A percentile compares a stretch with the other conserved stretches of the same genome.
Evolutionary conservation across 1,140 invertebrate genomes (phyloP).

Genomic region (Habropoda laboriosa): DNA sequence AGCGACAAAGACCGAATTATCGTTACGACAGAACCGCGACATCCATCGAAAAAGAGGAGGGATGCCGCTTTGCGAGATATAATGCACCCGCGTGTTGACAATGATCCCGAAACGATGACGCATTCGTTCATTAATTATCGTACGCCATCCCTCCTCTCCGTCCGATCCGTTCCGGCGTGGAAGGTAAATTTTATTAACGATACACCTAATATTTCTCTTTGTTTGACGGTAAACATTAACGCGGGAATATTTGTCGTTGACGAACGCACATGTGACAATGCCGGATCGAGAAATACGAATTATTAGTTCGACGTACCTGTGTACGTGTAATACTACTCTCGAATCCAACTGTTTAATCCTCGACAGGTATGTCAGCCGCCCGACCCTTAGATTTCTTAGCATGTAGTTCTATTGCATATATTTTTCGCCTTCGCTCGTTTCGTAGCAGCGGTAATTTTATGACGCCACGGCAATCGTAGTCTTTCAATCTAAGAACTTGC

Average conservation of each 20-base stretch:
- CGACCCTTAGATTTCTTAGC: too few species aligned
- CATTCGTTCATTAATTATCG: background rate
- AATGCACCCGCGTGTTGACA: background rate
- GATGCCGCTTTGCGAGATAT: background rate
- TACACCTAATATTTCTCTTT: constrained; percentile 10
- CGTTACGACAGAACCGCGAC: too few species aligned
- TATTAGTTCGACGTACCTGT: background rate
- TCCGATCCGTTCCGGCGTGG: background rate
- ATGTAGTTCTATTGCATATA: too few species aligned
- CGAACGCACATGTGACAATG: background rate
- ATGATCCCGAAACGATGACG: background rate
- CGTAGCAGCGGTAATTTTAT: too few species aligned
- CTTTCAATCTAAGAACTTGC: too few species aligned
- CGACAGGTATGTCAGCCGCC: too few species aligned
- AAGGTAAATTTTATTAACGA: constrained; percentile 23
- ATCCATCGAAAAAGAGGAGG: background rate
- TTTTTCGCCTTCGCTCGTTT: too few species aligned
- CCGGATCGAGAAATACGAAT: constrained; percentile 1
- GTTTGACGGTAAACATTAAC: constrained; percentile 1
- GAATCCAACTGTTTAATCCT: too few species aligned
- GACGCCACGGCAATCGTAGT: too few species aligned
- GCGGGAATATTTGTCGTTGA: background rate
- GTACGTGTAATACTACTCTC: background rate
- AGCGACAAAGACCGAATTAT: background rate
- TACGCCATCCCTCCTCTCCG: background rate